phyloP scores from a whole-genome alignment of 2,797 vertebrate species.

The Hyperoplus immaculatus region DNA sequence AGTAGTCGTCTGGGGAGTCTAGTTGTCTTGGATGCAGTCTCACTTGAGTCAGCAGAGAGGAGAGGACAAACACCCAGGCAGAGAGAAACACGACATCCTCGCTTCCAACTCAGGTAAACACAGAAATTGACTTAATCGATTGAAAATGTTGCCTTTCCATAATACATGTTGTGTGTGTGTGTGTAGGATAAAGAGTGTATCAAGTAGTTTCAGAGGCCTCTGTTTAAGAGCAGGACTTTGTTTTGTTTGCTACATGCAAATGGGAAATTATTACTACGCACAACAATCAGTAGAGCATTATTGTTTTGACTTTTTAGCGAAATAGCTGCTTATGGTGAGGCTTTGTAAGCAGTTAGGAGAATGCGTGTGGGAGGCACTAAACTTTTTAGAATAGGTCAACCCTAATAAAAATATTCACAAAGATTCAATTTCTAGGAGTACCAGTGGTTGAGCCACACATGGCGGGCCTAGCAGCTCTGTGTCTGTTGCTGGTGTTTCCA shows the following conservation, averaged over 20 bases:
- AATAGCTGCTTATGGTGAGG: background rate
- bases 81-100: constrained; percentile 20
- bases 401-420: background rate
- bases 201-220: background rate
- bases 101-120: constrained; percentile 62
- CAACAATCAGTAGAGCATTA: background rate
- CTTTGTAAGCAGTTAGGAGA: background rate
- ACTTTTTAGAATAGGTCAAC: background rate
- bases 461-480: constrained; percentile 60
- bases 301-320: background rate
- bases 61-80: constrained; percentile 56
- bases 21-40: constrained; percentile 79
- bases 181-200: background rate
- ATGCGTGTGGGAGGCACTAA: background rate
- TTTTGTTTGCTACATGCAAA: background rate
- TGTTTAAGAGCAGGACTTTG: background rate
- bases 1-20: constrained; percentile 54
- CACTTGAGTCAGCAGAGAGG: constrained; percentile 50
- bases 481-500: constrained; percentile 71
- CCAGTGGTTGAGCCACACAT: constrained; percentile 44
- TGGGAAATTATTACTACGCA: background rate
- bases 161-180: background rate
- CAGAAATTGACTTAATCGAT: background rate
- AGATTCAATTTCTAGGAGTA: constrained; percentile 1
- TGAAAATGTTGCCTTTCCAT: constrained; percentile 10